These are phyloP conservation scores for Champsocephalus gunnari DNA, from an alignment of 2,797 vertebrate genomes.

Conservation along the genomic window DNA sequence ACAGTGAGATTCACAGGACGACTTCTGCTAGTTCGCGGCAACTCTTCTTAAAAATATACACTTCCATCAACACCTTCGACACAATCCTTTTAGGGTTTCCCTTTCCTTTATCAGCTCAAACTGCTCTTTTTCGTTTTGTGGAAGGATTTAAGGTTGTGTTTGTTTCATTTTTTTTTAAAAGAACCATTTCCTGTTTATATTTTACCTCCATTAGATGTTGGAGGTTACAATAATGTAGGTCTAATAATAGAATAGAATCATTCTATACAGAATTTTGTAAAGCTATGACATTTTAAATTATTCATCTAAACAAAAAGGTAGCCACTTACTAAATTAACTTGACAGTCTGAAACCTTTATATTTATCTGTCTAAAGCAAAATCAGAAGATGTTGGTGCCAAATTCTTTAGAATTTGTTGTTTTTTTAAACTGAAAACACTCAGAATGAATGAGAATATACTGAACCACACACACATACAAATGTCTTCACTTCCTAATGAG, in stretches of 20 bases:
- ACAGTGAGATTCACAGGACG: constrained; percentile 48
- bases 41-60: constrained; percentile 36
- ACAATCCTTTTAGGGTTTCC: not conserved
- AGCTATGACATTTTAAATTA: not conserved
- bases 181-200: not conserved
- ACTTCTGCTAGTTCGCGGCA: constrained; percentile 26
- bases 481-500: constrained; percentile 20
- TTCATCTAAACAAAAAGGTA: constrained; percentile 51
- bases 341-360: constrained; percentile 20
- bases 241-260: not conserved
- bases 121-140: not conserved
- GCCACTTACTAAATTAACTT: constrained; percentile 26
- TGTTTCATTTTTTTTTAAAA: constrained; percentile 18
- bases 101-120: constrained; percentile 13
- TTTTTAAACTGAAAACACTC: constrained; percentile 34
- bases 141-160: not conserved
- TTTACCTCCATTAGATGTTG: constrained; percentile 10
- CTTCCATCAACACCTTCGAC: constrained; percentile 9
- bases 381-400: constrained; percentile 15
- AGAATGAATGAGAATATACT: constrained; percentile 41
- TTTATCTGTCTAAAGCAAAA: constrained; percentile 19
- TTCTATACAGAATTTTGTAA: constrained; percentile 42
- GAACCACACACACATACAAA: constrained; percentile 35
- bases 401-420: constrained; percentile 29
- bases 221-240: constrained; percentile 52